Percentiles rank a stretch among this genome's conserved stretches.
These are phyloP conservation scores for Crossocerus cetratus DNA, from an alignment of 2,888 invertebrate genomes.

Conservation along the genomic window DNA sequence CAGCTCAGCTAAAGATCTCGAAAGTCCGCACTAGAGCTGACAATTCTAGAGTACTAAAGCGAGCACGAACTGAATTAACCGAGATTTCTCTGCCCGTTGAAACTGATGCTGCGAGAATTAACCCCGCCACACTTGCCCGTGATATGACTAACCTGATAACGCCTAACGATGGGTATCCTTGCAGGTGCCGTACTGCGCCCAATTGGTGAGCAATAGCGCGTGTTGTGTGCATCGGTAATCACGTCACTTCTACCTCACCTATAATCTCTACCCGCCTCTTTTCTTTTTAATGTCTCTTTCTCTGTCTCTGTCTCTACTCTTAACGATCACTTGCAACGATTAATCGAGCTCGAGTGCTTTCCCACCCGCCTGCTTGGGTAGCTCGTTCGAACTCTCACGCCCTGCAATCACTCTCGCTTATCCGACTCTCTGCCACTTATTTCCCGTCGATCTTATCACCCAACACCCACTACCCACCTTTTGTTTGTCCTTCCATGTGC, in stretches of 20 bases:
- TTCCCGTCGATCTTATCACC: constrained; percentile 4
- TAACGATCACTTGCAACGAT: constrained; percentile 34
- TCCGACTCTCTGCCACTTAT: constrained; percentile 7
- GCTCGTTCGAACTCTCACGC: not conserved
- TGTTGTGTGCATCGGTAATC: constrained; percentile 96
- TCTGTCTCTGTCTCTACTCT: constrained; percentile 41
- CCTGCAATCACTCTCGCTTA: constrained; percentile 5
- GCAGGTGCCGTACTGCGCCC: constrained; percentile 95
- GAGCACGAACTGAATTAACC: constrained; percentile 2
- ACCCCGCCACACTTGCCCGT: constrained; percentile 60
- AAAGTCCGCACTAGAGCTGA: not conserved
- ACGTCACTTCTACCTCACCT: constrained; percentile 86
- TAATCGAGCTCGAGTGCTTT: constrained; percentile 53
- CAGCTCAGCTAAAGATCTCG: constrained; percentile 15
- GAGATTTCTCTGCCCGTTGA: constrained; percentile 10
- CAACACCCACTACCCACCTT: constrained; percentile 10
- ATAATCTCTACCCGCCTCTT: constrained; percentile 62
- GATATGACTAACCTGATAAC: constrained; percentile 67
- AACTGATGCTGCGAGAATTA: constrained; percentile 57
- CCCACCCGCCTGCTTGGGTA: constrained; percentile 38
- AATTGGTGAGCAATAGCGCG: constrained; percentile 96
- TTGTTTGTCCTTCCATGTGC: constrained; percentile 18
- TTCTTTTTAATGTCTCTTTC: constrained; percentile 54
- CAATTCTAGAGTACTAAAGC: not conserved
- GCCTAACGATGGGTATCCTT: constrained; percentile 77